These are phyloP conservation scores for Sinopyrophorus schimmeli DNA, from an alignment of 2,888 invertebrate species.

Conservation along the genomic window DNA sequence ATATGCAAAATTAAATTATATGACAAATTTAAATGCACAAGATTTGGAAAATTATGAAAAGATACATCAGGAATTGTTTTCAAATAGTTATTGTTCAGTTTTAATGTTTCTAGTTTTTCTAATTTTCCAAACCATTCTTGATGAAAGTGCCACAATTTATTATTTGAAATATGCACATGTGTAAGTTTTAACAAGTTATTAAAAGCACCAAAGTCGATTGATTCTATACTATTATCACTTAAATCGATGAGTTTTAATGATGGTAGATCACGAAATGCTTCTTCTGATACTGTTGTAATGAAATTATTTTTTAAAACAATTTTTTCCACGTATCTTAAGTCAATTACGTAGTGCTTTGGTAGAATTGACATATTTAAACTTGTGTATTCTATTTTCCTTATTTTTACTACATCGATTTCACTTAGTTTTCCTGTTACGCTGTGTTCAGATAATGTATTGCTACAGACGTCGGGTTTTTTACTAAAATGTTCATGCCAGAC, in stretches of 20 bases:
- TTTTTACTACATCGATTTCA: too few relatives aligned
- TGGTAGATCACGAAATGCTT: slow-evolving; percentile 10
- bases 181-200: slow-evolving; percentile 3
- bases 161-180: slow-evolving; percentile 8
- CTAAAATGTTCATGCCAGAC: too few relatives aligned
- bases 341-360: too few relatives aligned
- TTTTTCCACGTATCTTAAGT: too few relatives aligned
- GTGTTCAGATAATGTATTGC: too few relatives aligned
- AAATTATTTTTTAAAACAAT: background rate
- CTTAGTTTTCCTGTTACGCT: too few relatives aligned
- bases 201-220: slow-evolving; percentile 13
- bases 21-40: slow-evolving; percentile 7
- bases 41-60: slow-evolving; percentile 8
- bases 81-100: slow-evolving; percentile 9
- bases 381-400: too few relatives aligned
- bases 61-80: background rate
- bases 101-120: slow-evolving; percentile 2
- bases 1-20: slow-evolving; percentile 9
- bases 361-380: too few relatives aligned
- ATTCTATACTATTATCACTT: slow-evolving; percentile 8
- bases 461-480: too few relatives aligned
- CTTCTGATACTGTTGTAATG: slow-evolving; percentile 9
- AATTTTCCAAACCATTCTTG: slow-evolving; percentile 17
- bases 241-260: slow-evolving; percentile 8
- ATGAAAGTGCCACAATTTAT: slow-evolving; percentile 8